Conservation (phyloP, 2,888 invertebrate species). For the Myopa testacea region DNA sequence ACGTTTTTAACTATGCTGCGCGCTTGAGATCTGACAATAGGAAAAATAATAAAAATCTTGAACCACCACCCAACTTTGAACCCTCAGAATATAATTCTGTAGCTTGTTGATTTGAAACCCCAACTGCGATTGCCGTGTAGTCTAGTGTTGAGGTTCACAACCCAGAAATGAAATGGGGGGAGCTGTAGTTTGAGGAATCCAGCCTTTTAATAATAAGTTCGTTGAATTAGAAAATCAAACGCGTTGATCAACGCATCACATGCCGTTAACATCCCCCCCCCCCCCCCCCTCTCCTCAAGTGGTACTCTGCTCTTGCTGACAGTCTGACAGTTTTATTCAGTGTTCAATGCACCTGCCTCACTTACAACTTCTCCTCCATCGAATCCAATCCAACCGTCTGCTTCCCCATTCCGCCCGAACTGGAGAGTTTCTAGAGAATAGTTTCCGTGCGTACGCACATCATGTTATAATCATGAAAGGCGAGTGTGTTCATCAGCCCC, state of each 20-base stretch:
- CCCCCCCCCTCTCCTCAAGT: neutral
- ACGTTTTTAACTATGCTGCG: too few relatives aligned
- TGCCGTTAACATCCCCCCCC: neutral
- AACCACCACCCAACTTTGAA: too few relatives aligned
- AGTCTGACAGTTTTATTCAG: neutral
- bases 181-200: neutral
- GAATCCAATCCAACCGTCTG: neutral
- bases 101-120: too few relatives aligned
- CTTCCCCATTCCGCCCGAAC: neutral
- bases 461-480: slow-evolving; percentile 22
- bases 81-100: too few relatives aligned
- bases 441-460: slow-evolving; percentile 18
- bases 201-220: slow-evolving; percentile 5
- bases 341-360: neutral
- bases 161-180: too few relatives aligned
- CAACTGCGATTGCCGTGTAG: too few relatives aligned
- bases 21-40: too few relatives aligned
- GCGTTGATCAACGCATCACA: slow-evolving; percentile 11
- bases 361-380: neutral
- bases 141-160: too few relatives aligned
- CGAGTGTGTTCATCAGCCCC: neutral
- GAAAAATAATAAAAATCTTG: too few relatives aligned
- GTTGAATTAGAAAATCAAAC: slow-evolving; percentile 8
- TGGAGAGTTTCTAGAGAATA: neutral
- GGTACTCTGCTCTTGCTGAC: too few relatives aligned